A percentile compares a stretch with the other conserved stretches of the same genome.
phyloP scores from a whole-genome alignment of 2,113 vertebrate species.

The Corynorhinus townsendii region DNA sequence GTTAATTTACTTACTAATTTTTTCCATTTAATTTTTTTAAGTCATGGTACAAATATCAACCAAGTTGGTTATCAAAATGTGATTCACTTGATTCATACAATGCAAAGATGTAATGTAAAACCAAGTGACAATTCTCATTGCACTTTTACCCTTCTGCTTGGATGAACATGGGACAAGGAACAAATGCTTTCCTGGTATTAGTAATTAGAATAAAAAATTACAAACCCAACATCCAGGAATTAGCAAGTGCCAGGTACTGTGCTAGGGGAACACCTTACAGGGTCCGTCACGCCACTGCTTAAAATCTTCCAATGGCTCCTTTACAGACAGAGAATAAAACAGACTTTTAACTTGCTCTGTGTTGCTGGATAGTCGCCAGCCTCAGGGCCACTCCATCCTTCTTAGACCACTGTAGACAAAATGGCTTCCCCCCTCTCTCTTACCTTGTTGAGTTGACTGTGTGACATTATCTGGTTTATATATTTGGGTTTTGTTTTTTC shows the following conservation, averaged over 20 bases:
- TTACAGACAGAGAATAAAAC: background rate
- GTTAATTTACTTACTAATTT: slow-evolving; percentile 10
- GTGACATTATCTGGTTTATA: background rate
- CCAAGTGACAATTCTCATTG: background rate
- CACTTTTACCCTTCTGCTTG: background rate
- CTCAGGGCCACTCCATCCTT: background rate
- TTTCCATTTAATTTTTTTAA: background rate
- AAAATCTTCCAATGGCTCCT: background rate
- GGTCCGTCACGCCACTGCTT: background rate
- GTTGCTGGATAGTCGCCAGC: background rate
- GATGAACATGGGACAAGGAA: too few relatives aligned
- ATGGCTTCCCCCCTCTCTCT: background rate
- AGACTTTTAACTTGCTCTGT: background rate
- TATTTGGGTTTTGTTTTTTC: background rate
- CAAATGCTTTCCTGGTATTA: background rate
- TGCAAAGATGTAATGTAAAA: background rate
- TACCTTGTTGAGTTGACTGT: background rate
- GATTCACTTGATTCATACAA: background rate
- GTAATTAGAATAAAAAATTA: background rate
- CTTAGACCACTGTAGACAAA: background rate
- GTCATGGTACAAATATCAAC: background rate
- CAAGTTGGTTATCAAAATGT: background rate
- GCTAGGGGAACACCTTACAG: background rate
- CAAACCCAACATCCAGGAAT: background rate
- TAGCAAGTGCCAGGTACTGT: background rate